Evolutionary conservation across 1,140 invertebrate species (phyloP).

Genomic region (Euura lappo): DNA sequence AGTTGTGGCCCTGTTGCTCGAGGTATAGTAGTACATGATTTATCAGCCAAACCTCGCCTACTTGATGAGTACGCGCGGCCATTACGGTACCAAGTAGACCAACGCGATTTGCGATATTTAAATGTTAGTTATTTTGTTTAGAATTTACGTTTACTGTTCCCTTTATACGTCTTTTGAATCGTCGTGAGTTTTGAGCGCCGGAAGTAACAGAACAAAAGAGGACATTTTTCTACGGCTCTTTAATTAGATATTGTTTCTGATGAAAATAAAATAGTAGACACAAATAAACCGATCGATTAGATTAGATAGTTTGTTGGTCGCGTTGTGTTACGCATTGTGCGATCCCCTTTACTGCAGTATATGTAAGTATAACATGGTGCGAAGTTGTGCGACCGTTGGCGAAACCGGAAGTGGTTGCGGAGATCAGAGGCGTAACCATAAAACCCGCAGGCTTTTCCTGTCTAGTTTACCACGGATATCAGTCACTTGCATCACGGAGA

Average conservation of each 20-base stretch:
- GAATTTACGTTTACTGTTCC: too few species aligned
- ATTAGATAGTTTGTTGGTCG: neutral
- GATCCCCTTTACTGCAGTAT: too few species aligned
- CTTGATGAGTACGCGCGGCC: too few species aligned
- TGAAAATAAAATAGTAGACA: neutral
- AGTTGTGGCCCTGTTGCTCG: neutral
- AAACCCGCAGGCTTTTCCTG: neutral
- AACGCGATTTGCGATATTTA: neutral
- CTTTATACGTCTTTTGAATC: too few species aligned
- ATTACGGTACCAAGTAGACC: slow-evolving; percentile 5
- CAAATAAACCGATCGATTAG: neutral
- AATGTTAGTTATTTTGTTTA: neutral
- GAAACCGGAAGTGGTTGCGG: slow-evolving; percentile 2
- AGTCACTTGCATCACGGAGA: too few species aligned
- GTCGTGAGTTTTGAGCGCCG: neutral
- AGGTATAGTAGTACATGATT: neutral
- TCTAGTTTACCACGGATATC: too few species aligned
- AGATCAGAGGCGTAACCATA: neutral
- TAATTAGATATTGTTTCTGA: neutral
- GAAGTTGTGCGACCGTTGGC: neutral
- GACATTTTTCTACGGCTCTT: neutral
- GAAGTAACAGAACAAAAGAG: neutral
- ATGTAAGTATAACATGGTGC: too few species aligned
- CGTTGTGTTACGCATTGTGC: too few species aligned
- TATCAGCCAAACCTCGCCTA: too few species aligned